Evolutionary conservation across 2,888 invertebrate species (phyloP), one percentile per base, ranked within the genome.

Genomic region (Drosophila infuscata): DNA sequence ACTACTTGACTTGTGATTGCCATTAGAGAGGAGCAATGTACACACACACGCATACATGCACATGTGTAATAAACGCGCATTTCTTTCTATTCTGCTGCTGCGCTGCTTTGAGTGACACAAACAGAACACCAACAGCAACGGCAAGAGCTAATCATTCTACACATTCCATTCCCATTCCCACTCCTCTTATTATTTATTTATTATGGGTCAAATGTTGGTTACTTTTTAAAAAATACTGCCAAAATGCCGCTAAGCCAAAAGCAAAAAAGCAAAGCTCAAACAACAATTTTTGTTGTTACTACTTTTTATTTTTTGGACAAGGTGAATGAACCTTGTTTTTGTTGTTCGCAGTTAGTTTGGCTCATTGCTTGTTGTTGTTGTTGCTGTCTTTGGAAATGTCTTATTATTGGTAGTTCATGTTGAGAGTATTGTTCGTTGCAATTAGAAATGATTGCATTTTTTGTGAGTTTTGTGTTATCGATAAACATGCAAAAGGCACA

Each of bases 241-340:
- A 17, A 57, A 78, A 78, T 58, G 66, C 62, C 65, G 62, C 61
- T 63, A 71, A 59, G 65, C 48, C 41, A 61, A 62, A 72, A 74
- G 57, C 67, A 70, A 41, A 56, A 62, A 78, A 71, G 54, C 70
- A 80, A 74, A 74, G 66, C 76, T 66, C 59, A 69, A 56, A 46
- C 57, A 33, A 59, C 6, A 38, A 38, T 20, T 35, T 66, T 43
- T 60, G 57, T 57, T 43, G 29, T 56, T 54, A 54, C 36, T 11
- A 43, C 20, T 56, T 46, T 38, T 58, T 20, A 30, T 59, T 43
- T 72, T 74, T 60, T 69, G 52, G 35, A 33, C 46, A 82, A 88
- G 90, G 92, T 92, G 79, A 91, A 91, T 86, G 90, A 90, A 91
- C 92, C 70, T 80, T 8, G 46, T 25, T 46, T 81, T 83, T 68